phyloP scores from a whole-genome alignment of 1,140 invertebrate genomes.

The Zaprionus davidi region DNA sequence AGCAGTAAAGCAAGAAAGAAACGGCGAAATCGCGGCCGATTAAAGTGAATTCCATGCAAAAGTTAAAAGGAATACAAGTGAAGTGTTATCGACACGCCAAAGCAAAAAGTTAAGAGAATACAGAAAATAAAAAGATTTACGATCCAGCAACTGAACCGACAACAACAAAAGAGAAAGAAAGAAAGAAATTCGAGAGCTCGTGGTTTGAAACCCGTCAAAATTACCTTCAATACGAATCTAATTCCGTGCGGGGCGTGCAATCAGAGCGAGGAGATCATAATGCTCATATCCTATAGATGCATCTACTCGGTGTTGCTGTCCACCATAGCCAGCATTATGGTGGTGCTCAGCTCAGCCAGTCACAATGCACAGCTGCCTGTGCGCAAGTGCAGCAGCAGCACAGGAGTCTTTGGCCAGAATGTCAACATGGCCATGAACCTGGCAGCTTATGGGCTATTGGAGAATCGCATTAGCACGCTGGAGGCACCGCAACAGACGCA shows the following conservation, averaged over 20 bases:
- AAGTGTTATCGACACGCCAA: constrained; percentile 71
- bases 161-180: constrained; percentile 5
- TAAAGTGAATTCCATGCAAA: constrained; percentile 71
- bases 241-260: constrained; percentile 72
- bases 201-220: constrained; percentile 54
- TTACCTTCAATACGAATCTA: constrained; percentile 54
- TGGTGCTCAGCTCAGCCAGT: constrained; percentile 64
- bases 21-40: constrained; percentile 58
- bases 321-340: constrained; percentile 77
- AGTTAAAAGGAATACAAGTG: constrained; percentile 67
- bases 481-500: constrained; percentile 64
- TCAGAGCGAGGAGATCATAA: constrained; percentile 74
- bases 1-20: constrained; percentile 48
- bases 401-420: constrained; percentile 9
- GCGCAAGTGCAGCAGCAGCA: constrained; percentile 59
- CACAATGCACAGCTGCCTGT: constrained; percentile 60
- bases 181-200: constrained; percentile 13
- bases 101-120: constrained; percentile 51
- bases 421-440: constrained; percentile 58
- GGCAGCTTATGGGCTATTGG: constrained; percentile 62
- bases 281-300: constrained; percentile 71
- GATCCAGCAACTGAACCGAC: constrained; percentile 11
- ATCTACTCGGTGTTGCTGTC: constrained; percentile 69
- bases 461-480: constrained; percentile 70
- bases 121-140: constrained; percentile 30